Conservation (phyloP, 2,888 invertebrate genomes). For the Tyria jacobaeae region DNA sequence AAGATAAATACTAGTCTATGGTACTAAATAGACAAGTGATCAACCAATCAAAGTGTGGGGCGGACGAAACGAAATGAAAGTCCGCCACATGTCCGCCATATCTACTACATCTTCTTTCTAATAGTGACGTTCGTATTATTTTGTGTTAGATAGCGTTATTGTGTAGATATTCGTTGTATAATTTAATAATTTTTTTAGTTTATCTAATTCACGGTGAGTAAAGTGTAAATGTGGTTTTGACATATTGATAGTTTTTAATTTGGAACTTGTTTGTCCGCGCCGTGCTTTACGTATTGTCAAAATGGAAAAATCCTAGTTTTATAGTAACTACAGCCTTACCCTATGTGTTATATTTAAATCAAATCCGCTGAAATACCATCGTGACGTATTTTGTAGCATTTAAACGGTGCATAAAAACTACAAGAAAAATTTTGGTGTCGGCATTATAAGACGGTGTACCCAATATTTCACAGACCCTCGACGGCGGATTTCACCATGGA, state of each 20-base stretch:
- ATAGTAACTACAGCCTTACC: conserved; percentile 53
- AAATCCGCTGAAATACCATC: conserved; percentile 35
- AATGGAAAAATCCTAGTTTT: conserved; percentile 74
- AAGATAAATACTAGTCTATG: conserved; percentile 45
- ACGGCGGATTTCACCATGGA: conserved; percentile 86
- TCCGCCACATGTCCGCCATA: conserved; percentile 85
- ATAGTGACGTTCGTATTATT: conserved; percentile 82
- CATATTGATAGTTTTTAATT: conserved; percentile 63
- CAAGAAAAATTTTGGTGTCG: conserved; percentile 52
- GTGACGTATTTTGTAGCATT: conserved; percentile 53
- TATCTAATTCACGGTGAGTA: conserved; percentile 76
- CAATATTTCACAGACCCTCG: conserved; percentile 75
- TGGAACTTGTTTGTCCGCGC: conserved; percentile 74
- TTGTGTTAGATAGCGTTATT: conserved; percentile 78
- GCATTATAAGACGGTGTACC: conserved; percentile 55
- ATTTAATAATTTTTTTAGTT: conserved; percentile 81
- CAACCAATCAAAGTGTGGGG: conserved; percentile 61
- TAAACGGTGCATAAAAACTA: conserved; percentile 44
- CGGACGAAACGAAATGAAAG: conserved; percentile 75
- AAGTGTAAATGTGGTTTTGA: conserved; percentile 52
- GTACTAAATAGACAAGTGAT: conserved; percentile 50
- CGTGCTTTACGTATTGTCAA: conserved; percentile 79
- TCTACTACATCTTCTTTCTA: conserved; percentile 80
- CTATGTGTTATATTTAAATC: conserved; percentile 57
- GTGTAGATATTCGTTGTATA: conserved; percentile 79